Evolutionary conservation across 2,797 vertebrate species (phyloP).

Genomic region (Malurus splendens): DNA sequence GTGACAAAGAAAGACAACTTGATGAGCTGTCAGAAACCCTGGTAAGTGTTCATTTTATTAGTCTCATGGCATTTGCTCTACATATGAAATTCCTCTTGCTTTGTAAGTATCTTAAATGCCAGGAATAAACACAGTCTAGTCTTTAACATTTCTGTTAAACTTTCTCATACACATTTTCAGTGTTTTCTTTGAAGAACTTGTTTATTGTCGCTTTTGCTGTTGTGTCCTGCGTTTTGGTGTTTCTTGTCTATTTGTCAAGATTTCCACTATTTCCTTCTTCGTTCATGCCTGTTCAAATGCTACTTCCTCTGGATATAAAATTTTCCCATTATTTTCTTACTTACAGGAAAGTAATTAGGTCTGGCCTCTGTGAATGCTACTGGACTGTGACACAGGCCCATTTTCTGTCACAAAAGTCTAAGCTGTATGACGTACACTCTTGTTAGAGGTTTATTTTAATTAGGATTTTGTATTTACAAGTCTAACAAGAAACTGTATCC

Average conservation of each 20-base stretch:
- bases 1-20: conserved; percentile 76
- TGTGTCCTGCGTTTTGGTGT: neutral
- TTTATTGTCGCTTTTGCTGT: neutral
- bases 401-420: neutral
- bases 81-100: neutral
- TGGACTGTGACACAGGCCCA: neutral
- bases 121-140: neutral
- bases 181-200: neutral
- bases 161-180: neutral
- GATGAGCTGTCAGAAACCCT: conserved; percentile 72
- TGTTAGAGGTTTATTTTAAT: neutral
- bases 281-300: neutral
- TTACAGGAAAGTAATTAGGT: neutral
- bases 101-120: neutral
- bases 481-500: neutral
- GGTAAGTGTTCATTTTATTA: conserved; percentile 70
- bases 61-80: neutral
- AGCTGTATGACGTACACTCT: neutral
- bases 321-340: neutral
- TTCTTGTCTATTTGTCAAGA: neutral
- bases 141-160: neutral
- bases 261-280: neutral
- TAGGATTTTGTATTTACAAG: neutral
- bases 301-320: neutral
- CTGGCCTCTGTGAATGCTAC: neutral